A percentile compares a stretch with the other conserved stretches of the same genome.
These are phyloP conservation scores for Pollicipes pollicipes DNA, from an alignment of 1,140 invertebrate genomes.

Conservation along the genomic window DNA sequence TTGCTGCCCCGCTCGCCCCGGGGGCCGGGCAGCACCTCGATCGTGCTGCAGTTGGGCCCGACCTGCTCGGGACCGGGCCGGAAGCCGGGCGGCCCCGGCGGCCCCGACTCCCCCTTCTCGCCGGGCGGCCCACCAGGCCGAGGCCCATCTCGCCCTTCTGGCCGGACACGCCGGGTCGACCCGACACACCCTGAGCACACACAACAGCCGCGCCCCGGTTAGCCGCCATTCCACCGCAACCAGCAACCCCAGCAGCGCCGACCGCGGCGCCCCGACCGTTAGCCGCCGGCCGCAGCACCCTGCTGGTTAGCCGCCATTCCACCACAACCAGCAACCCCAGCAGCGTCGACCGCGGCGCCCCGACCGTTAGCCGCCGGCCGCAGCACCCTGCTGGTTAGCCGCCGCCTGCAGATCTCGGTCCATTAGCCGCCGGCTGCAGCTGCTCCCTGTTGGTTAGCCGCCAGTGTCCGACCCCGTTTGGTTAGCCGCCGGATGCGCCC, in stretches of 20 bases:
- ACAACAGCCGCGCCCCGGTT: background rate
- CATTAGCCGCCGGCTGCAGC: too few relatives aligned
- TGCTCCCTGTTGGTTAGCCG: background rate
- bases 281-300: too few relatives aligned
- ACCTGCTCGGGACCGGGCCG: background rate
- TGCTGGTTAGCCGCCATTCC: too few relatives aligned
- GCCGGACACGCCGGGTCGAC: too few relatives aligned
- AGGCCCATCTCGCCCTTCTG: background rate
- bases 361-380: too few relatives aligned
- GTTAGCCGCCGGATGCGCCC: background rate
- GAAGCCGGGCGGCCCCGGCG: background rate
- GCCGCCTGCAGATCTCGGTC: too few relatives aligned
- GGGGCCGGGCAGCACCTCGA: background rate
- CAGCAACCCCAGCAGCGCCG: too few relatives aligned
- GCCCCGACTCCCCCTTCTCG: background rate
- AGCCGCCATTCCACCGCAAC: background rate
- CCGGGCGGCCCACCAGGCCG: background rate
- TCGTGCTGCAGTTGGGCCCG: background rate
- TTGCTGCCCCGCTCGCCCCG: background rate
- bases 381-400: background rate
- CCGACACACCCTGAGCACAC: background rate
- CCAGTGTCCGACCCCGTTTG: too few relatives aligned
- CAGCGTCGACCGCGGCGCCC: too few relatives aligned
- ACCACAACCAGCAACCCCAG: too few relatives aligned
- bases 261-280: too few relatives aligned